phyloP scores from a whole-genome alignment of 2,797 vertebrate genomes.

The Lepus oiostolus region DNA sequence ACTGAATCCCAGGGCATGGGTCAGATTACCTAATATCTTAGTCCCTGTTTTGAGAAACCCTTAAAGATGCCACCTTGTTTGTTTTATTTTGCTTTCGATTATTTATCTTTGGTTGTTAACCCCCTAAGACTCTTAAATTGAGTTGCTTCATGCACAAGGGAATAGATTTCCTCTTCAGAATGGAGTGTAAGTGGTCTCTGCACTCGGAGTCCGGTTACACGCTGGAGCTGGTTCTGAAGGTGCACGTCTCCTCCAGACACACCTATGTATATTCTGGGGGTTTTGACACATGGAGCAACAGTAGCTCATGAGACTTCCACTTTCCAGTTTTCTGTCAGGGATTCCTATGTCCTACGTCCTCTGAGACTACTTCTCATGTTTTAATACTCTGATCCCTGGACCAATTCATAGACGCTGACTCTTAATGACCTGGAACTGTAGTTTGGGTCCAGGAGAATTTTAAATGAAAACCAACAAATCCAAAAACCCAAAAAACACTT shows the following conservation, averaged over 20 bases:
- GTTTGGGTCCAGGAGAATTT: not conserved
- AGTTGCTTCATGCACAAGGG: not conserved
- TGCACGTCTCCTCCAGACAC: not conserved
- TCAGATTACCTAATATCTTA: not conserved
- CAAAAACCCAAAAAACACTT: not conserved
- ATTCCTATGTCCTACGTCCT: not conserved
- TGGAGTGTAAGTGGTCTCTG: not conserved
- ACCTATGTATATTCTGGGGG: not conserved
- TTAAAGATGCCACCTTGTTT: not conserved
- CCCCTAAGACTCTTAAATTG: not conserved
- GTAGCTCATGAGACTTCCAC: not conserved
- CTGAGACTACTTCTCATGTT: not conserved
- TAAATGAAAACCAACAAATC: not conserved
- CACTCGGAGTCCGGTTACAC: not conserved
- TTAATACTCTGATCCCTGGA: not conserved
- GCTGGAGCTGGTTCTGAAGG: not conserved
- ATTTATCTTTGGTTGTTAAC: not conserved
- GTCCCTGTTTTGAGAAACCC: not conserved
- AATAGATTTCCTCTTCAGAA: not conserved
- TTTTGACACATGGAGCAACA: not conserved
- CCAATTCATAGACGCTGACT: not conserved
- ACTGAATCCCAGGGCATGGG: not conserved
- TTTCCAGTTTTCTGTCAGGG: not conserved
- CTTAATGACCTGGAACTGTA: not conserved
- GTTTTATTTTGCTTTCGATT: not conserved